These are phyloP conservation scores for Clarias fuscus DNA, from an alignment of 2,797 vertebrate species.

Conservation along the genomic window DNA sequence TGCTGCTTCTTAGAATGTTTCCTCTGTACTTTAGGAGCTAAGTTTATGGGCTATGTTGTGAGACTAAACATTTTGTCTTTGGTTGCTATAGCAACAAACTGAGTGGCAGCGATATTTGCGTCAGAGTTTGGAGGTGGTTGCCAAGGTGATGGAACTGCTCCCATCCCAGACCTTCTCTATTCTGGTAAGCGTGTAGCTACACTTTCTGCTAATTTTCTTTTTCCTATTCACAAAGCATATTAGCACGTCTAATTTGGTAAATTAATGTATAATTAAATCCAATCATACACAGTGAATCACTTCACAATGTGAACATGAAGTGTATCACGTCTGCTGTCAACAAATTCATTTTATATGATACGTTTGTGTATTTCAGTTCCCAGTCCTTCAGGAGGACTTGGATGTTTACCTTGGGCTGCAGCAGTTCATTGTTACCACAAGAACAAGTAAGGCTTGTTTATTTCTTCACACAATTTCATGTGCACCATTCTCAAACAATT, in stretches of 20 bases:
- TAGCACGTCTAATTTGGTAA: background rate
- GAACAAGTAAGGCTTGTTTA: slow-evolving; percentile 72
- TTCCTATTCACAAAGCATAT: background rate
- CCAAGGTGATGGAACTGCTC: slow-evolving; percentile 98
- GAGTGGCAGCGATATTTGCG: slow-evolving; percentile 98
- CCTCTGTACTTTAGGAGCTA: no score
- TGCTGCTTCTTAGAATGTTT: background rate
- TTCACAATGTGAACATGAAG: background rate
- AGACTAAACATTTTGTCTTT: slow-evolving; percentile 19
- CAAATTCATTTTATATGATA: background rate
- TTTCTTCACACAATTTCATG: background rate
- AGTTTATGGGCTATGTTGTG: slow-evolving; percentile 8
- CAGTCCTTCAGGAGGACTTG: slow-evolving; percentile 94
- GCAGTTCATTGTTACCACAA: slow-evolving; percentile 88
- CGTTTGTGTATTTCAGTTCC: slow-evolving; percentile 75
- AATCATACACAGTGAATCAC: background rate
- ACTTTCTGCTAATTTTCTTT: background rate
- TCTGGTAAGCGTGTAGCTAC: slow-evolving; percentile 76
- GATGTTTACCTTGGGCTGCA: slow-evolving; percentile 95
- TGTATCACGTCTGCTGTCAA: no score
- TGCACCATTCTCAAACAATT: background rate
- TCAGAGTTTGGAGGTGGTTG: slow-evolving; percentile 97
- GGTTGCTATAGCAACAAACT: slow-evolving; percentile 86
- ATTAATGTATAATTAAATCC: background rate
- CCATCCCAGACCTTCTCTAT: slow-evolving; percentile 96